Evolutionary conservation across 2,888 invertebrate genomes (phyloP), one percentile per base, ranked within the genome.

Genomic region (Epistrophe eligans): DNA sequence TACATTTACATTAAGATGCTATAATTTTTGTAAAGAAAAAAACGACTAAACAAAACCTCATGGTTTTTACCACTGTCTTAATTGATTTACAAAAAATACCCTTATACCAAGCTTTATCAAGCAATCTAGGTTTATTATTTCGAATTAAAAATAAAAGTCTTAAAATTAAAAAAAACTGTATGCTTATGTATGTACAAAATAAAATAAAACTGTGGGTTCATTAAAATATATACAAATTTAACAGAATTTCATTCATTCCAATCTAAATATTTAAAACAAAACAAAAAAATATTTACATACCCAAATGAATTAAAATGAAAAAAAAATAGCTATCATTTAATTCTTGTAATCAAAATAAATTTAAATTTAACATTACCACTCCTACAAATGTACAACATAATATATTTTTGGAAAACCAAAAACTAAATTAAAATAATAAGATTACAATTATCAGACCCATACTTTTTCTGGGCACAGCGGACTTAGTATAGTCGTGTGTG

Each of bases 401-500:
- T 19, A 79, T 28, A 66, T 10, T 73, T 71, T 76, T 71, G 1
- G 40, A 45, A 50, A 76, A 79, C n/a, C 11, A 35, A 58, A 58
- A 11, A 57, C 35, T 6, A 71, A 77, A 80, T 55, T n/a, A 28
- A 40, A 43, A 71, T 70, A 50, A 32, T 24, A 67, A 73, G 73
- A 81, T 81, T 79, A 87, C 84, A 81, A 81, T 82, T 45, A 80
- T 83, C 77, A 87, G 84, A 89, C 88, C 89, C 89, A 89, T 89
- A 87, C 91, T 89, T 91, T 91, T 38, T 91, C 90, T 40, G 92
- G 91, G 89, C 94, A 95, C 89, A 96, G 93, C 77, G 95, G 95
- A 89, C 95, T 95, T 90, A 95, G 94, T 90, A 95, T 95, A 88
- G 95, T 95, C 89, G 95, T 95, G 90, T 94, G 94, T 89, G 95